These are phyloP conservation scores for Ammodytes marinus DNA, from an alignment of 2,113 vertebrate genomes.

Conservation along the genomic window DNA sequence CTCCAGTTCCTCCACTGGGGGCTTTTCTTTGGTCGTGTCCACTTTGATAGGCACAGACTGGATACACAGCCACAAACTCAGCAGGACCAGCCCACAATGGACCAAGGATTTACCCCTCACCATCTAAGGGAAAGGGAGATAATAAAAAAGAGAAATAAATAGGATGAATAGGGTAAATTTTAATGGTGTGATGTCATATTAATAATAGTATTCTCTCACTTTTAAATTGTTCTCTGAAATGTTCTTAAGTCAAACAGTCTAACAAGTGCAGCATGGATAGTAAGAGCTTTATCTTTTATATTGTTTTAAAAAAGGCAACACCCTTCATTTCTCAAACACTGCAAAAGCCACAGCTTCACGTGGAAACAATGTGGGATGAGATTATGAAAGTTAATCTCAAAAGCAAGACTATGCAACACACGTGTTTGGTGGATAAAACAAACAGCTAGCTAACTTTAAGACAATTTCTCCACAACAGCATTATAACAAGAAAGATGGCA, in stretches of 20 bases:
- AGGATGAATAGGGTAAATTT: not conserved
- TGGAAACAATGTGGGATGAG: not conserved
- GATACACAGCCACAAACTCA: constrained; percentile 82
- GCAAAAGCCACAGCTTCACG: constrained; percentile 6
- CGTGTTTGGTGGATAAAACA: constrained; percentile 27
- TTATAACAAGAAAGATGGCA: not conserved
- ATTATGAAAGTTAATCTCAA: constrained; percentile 31
- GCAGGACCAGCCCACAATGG: constrained; percentile 79
- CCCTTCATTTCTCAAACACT: constrained; percentile 17
- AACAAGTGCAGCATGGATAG: not conserved
- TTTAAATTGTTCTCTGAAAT: not conserved
- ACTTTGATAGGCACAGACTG: constrained; percentile 91
- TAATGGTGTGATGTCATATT: not conserved
- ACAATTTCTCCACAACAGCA: not conserved
- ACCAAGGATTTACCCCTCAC: constrained; percentile 68
- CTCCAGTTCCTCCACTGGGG: constrained; percentile 80
- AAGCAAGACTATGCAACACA: constrained; percentile 20
- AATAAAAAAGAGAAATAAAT: not conserved
- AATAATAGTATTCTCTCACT: not conserved
- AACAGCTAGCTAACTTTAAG: constrained; percentile 3
- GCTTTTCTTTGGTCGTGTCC: constrained; percentile 89
- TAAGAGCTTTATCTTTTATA: not conserved
- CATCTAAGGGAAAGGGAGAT: constrained; percentile 82
- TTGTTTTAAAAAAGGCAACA: not conserved
- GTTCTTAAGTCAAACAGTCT: not conserved